Conservation (phyloP, 2,888 invertebrate species). For the Aphodius sticticus region DNA sequence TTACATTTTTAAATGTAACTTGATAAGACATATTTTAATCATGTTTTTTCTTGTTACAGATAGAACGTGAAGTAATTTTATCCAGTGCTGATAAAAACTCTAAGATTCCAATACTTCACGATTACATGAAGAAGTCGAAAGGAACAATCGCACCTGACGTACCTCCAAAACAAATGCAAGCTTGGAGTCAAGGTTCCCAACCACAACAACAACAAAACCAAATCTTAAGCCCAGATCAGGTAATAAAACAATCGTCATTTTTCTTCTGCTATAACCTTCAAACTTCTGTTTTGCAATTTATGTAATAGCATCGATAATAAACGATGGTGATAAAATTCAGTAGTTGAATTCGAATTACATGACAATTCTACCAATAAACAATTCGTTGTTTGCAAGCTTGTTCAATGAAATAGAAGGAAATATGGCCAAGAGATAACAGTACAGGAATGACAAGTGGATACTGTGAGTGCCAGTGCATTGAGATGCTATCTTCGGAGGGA, state of each 20-base stretch:
- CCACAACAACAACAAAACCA: slow-evolving; percentile 49
- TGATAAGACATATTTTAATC: too few relatives aligned
- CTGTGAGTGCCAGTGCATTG: background rate
- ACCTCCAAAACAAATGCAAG: slow-evolving; percentile 76
- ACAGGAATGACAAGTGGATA: background rate
- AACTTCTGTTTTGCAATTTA: too few relatives aligned
- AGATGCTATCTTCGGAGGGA: background rate
- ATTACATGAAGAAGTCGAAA: slow-evolving; percentile 70
- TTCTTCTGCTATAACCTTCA: too few relatives aligned
- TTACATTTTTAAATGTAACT: too few relatives aligned
- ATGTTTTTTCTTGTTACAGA: slow-evolving; percentile 62
- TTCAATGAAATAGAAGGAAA: background rate
- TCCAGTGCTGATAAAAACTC: slow-evolving; percentile 79
- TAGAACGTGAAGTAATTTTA: slow-evolving; percentile 80
- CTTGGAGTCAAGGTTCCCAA: slow-evolving; percentile 68
- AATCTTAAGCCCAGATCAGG: slow-evolving; percentile 57
- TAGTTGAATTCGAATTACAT: background rate
- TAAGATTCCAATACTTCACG: slow-evolving; percentile 80
- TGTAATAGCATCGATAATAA: too few relatives aligned
- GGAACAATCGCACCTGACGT: slow-evolving; percentile 78
- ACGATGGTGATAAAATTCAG: too few relatives aligned
- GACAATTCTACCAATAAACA: background rate
- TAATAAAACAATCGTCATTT: slow-evolving; percentile 40
- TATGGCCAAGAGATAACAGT: background rate
- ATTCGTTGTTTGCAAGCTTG: background rate